Evolutionary conservation across 2,888 invertebrate genomes (phyloP).

Genomic region (Tenthredo scrophulariae): DNA sequence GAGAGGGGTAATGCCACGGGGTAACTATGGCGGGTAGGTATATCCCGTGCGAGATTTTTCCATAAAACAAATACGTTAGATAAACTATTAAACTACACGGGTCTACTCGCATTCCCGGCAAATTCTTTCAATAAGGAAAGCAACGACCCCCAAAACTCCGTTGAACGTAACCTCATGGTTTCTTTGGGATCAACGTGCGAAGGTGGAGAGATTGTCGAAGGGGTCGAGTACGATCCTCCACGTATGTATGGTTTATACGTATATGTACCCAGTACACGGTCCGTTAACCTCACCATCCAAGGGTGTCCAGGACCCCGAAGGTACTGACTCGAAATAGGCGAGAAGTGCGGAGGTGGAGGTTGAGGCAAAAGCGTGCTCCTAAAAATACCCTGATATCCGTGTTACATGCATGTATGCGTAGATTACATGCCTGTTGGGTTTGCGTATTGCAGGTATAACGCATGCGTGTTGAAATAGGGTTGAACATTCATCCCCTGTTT

Average conservation of each 20-base stretch:
- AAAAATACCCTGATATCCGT: conserved; percentile 25
- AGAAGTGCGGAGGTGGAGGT: background rate
- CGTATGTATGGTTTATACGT: background rate
- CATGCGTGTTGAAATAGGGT: too few relatives aligned
- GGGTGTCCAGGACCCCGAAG: conserved; percentile 13
- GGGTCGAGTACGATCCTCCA: background rate
- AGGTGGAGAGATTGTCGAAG: conserved; percentile 3
- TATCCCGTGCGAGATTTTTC: background rate
- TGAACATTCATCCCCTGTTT: too few relatives aligned
- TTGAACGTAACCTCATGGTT: background rate
- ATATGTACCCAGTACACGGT: conserved; percentile 11
- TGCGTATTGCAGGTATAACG: too few relatives aligned
- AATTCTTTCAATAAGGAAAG: background rate
- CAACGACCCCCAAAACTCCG: background rate
- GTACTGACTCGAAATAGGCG: conserved; percentile 17
- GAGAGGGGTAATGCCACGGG: background rate
- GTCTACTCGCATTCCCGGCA: background rate
- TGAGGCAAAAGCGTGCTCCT: background rate
- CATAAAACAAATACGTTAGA: background rate
- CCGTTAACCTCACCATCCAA: conserved; percentile 42
- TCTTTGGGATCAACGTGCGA: conserved; percentile 28
- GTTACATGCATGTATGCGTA: background rate
- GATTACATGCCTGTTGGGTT: background rate
- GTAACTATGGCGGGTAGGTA: background rate
- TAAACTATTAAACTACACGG: background rate